Evolutionary conservation across 92 coral and sea anemone species (phyloP).

Genomic region (Heteractis magnifica): DNA sequence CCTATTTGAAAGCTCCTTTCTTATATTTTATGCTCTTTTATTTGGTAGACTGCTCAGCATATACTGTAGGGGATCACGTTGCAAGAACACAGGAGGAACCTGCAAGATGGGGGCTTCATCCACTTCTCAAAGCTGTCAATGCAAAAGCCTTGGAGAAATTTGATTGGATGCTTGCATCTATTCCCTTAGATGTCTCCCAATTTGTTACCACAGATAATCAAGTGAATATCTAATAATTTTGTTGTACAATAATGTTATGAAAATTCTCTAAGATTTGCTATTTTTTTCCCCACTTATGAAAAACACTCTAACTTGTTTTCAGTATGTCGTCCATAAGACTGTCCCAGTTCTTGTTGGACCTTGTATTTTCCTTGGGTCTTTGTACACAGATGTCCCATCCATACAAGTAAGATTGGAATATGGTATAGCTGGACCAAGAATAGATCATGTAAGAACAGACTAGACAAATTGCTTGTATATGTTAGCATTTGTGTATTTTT

Average conservation of each 20-base stretch:
- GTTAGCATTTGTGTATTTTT: background rate
- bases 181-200: slow-evolving; percentile 30
- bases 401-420: slow-evolving; percentile 58
- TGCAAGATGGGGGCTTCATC: slow-evolving; percentile 69
- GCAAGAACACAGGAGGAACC: slow-evolving; percentile 70
- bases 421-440: slow-evolving; percentile 67
- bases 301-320: background rate
- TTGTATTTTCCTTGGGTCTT: slow-evolving; percentile 59
- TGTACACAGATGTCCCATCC: slow-evolving; percentile 41
- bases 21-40: background rate
- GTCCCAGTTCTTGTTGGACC: slow-evolving; percentile 72
- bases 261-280: background rate
- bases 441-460: slow-evolving; percentile 39
- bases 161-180: slow-evolving; percentile 60
- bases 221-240: background rate
- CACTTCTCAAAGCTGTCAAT: slow-evolving; percentile 52
- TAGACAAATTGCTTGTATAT: background rate
- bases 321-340: slow-evolving; percentile 55
- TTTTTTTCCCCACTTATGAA: background rate
- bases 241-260: too few relatives aligned
- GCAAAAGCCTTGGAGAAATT: slow-evolving; percentile 43
- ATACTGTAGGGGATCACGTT: slow-evolving; percentile 48
- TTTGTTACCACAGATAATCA: slow-evolving; percentile 30
- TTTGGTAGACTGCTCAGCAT: slow-evolving; percentile 44
- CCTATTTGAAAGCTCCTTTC: background rate